Conservation (phyloP, 2,797 vertebrate species). For the Arnoldichthys spilopterus region DNA sequence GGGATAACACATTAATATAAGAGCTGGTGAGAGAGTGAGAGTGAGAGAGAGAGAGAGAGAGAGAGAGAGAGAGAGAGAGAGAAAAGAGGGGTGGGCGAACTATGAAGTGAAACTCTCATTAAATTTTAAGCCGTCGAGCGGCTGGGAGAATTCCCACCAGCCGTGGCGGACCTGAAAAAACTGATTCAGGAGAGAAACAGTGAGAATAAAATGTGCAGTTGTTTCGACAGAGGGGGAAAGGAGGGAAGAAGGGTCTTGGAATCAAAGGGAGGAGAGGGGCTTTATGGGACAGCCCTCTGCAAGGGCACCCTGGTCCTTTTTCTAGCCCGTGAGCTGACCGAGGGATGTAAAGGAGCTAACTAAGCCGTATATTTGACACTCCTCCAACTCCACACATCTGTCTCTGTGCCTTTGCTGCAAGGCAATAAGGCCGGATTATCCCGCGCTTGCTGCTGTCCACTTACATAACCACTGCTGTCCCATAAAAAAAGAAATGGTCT, state of each 20-base stretch:
- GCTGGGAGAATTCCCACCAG: constrained; percentile 72
- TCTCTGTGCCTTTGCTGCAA: constrained; percentile 52
- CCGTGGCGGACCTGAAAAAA: constrained; percentile 62
- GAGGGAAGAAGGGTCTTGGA: constrained; percentile 49
- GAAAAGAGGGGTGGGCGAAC: constrained; percentile 67
- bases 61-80: constrained; percentile 1
- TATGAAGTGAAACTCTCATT: constrained; percentile 82
- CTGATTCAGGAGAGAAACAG: constrained; percentile 61
- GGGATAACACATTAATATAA: constrained; percentile 43
- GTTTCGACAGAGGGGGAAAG: constrained; percentile 53
- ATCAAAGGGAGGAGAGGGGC: constrained; percentile 54
- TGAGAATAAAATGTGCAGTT: constrained; percentile 66
- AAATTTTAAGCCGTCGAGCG: constrained; percentile 79
- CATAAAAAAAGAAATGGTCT: constrained; percentile 13
- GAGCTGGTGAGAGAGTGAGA: constrained; percentile 38
- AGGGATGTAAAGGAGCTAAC: constrained; percentile 54
- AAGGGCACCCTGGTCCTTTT: constrained; percentile 51
- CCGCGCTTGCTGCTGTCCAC: constrained; percentile 24
- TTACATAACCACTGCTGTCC: constrained; percentile 36
- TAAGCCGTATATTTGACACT: constrained; percentile 58
- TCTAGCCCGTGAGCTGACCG: constrained; percentile 45
- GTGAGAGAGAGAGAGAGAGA: constrained; percentile 10
- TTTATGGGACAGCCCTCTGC: constrained; percentile 61
- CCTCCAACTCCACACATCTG: constrained; percentile 62
- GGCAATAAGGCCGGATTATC: constrained; percentile 55